phyloP scores from a whole-genome alignment of 2,113 vertebrate genomes.

The Hemibates koningsi region DNA sequence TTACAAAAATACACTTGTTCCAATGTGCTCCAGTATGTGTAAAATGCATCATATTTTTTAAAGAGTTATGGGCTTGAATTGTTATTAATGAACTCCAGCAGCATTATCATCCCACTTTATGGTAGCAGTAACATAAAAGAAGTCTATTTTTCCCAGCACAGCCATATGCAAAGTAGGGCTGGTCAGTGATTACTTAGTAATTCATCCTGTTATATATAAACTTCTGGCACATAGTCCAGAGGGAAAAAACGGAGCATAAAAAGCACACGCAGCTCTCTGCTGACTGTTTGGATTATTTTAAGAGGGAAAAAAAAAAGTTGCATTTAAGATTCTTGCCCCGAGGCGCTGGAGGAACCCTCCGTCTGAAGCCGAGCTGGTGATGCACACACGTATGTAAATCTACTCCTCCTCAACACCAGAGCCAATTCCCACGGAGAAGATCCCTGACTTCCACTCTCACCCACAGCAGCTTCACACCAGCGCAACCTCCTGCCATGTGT shows the following conservation, averaged over 20 bases:
- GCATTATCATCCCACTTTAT: conserved; percentile 37
- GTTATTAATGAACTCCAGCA: conserved; percentile 49
- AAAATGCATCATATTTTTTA: conserved; percentile 27
- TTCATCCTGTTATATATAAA: conserved; percentile 60
- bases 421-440: conserved; percentile 39
- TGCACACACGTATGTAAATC: conserved; percentile 30
- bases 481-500: conserved; percentile 46
- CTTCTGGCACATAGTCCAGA: conserved; percentile 32
- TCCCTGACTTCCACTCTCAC: conserved; percentile 41
- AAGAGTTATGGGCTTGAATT: conserved; percentile 25
- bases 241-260: conserved; percentile 32
- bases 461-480: conserved; percentile 47
- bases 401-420: neutral
- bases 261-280: conserved; percentile 22
- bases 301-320: conserved; percentile 9
- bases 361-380: conserved; percentile 13
- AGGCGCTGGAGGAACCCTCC: conserved; percentile 1
- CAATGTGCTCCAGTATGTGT: conserved; percentile 7
- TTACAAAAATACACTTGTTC: conserved; percentile 55
- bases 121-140: conserved; percentile 36
- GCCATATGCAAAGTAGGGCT: conserved; percentile 44
- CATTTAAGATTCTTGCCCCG: conserved; percentile 25
- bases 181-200: conserved; percentile 53
- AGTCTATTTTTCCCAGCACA: conserved; percentile 17
- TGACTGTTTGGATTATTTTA: conserved; percentile 52